A percentile compares a stretch with the other conserved stretches of the same genome.
Conservation (phyloP, 2,797 vertebrate genomes). For the Dryobates pubescens region DNA sequence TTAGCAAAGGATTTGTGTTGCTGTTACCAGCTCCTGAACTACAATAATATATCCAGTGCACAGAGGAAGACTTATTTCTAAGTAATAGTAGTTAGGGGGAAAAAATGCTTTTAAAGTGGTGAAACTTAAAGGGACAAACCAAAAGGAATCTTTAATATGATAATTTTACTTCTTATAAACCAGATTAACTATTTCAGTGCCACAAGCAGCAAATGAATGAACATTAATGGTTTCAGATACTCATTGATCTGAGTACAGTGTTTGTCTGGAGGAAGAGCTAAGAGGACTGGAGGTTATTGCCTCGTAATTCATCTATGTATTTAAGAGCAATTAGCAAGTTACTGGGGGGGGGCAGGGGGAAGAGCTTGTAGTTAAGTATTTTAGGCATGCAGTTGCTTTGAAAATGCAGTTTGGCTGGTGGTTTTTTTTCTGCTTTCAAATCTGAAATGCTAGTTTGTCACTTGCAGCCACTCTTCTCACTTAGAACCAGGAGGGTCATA, state of each 20-base stretch:
- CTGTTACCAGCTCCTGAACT: not conserved
- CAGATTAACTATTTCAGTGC: conserved; percentile 23
- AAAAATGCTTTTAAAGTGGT: not conserved
- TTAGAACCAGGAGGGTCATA: not conserved
- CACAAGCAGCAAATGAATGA: not conserved
- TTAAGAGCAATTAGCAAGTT: conserved; percentile 14
- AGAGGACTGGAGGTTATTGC: conserved; percentile 5
- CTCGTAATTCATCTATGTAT: not conserved
- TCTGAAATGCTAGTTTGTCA: not conserved
- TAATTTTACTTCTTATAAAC: not conserved
- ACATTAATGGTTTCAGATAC: conserved; percentile 13
- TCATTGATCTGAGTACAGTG: not conserved
- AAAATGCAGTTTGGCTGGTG: not conserved
- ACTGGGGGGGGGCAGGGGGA: too few species aligned
- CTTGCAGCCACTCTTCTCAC: not conserved
- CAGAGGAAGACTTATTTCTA: not conserved
- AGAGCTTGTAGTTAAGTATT: not conserved
- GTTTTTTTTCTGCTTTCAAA: conserved; percentile 5
- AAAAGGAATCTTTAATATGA: not conserved
- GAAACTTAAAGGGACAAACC: not conserved
- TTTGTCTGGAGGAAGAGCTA: not conserved
- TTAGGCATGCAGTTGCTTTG: not conserved
- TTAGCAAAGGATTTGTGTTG: not conserved
- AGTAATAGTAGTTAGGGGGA: not conserved
- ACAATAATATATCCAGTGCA: not conserved